Percentiles rank a stretch among this genome's conserved stretches.
Conservation (phyloP, 2,797 vertebrate genomes). For the Gymnoscopelus microlampas region DNA sequence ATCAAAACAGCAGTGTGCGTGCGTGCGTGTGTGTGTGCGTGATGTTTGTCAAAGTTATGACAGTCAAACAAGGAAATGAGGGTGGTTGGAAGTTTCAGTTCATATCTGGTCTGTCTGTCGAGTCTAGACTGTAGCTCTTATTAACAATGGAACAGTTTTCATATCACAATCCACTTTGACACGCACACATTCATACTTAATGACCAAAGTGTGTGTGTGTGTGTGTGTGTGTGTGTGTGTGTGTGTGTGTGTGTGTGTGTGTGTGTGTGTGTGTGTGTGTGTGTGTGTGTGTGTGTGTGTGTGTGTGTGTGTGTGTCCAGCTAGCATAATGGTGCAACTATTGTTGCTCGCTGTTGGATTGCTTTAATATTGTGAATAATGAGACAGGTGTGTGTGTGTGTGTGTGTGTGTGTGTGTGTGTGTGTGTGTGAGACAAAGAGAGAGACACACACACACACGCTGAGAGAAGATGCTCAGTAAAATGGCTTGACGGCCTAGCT, state of each 20-base stretch:
- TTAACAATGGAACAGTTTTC: too few relatives aligned
- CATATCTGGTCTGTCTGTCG: background rate
- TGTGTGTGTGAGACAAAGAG: background rate
- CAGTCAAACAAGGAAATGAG: background rate
- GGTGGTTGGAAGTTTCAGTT: background rate
- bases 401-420: background rate
- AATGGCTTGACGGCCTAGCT: too few relatives aligned
- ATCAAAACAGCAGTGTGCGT: constrained; percentile 4
- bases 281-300: constrained; percentile 1
- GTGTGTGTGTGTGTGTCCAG: background rate
- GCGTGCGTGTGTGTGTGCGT: constrained; percentile 14
- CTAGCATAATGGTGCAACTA: background rate
- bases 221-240: too few relatives aligned
- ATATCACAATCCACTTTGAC: background rate
- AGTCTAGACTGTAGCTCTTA: too few relatives aligned
- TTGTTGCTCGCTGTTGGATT: constrained; percentile 1
- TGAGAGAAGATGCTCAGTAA: background rate
- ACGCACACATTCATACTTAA: background rate
- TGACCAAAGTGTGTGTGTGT: too few relatives aligned
- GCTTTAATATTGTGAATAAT: too few relatives aligned
- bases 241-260: too few relatives aligned
- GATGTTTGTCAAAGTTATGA: constrained; percentile 2
- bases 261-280: background rate
- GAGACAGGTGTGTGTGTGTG: background rate
- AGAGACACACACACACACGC: constrained; percentile 3